A percentile compares a stretch with the other conserved stretches of the same genome.
Conservation (phyloP, 2,888 invertebrate genomes). For the Drosophila quinaria region DNA sequence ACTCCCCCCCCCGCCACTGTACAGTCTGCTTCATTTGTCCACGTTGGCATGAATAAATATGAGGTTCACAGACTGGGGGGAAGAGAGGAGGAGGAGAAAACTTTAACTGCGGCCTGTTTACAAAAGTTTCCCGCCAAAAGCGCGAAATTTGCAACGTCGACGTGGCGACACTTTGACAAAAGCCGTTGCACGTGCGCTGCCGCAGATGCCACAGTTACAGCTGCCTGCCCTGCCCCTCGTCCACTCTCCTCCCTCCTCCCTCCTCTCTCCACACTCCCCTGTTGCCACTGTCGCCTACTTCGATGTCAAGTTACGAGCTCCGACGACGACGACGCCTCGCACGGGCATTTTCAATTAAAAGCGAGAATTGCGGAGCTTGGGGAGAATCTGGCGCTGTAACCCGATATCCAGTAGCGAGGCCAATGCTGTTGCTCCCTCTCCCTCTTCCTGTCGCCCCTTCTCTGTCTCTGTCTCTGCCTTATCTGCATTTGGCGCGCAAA, state of each 20-base stretch:
- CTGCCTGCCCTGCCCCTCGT: neutral
- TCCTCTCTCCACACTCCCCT: neutral
- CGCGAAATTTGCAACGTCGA: slow-evolving; percentile 72
- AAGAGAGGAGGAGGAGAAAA: neutral
- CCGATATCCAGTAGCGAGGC: slow-evolving; percentile 49
- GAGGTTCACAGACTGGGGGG: slow-evolving; percentile 21
- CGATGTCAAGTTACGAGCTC: slow-evolving; percentile 72
- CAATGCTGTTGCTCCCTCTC: slow-evolving; percentile 28
- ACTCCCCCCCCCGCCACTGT: neutral
- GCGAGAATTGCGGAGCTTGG: slow-evolving; percentile 14
- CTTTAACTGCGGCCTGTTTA: slow-evolving; percentile 51
- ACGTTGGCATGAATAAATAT: slow-evolving; percentile 67
- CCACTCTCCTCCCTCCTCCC: no score
- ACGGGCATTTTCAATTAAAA: slow-evolving; percentile 68
- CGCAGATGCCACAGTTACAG: slow-evolving; percentile 40
- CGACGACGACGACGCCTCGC: slow-evolving; percentile 40
- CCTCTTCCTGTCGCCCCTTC: neutral
- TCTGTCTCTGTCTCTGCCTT: slow-evolving; percentile 37
- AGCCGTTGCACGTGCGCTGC: slow-evolving; percentile 71
- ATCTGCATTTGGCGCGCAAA: slow-evolving; percentile 75
- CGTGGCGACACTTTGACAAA: slow-evolving; percentile 68
- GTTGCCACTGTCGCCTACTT: slow-evolving; percentile 33
- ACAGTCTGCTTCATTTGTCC: slow-evolving; percentile 41
- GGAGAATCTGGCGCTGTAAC: slow-evolving; percentile 59
- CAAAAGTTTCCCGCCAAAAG: slow-evolving; percentile 73